These are phyloP conservation scores for Procambarus clarkii DNA, from an alignment of 1,140 invertebrate genomes.

Conservation along the genomic window DNA sequence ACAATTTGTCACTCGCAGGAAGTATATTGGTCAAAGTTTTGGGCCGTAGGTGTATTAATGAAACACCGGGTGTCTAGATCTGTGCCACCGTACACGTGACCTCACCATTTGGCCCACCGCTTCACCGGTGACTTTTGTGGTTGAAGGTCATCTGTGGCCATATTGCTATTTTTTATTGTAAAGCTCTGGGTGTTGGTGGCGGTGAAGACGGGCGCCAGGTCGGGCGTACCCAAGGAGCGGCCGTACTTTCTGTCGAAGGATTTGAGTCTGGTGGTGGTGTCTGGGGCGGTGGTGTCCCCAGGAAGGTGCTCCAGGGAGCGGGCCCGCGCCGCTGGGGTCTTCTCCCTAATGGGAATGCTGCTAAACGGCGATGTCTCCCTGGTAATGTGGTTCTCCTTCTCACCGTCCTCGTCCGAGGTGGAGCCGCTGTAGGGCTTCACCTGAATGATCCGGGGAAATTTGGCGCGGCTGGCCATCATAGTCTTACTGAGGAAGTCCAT, in stretches of 20 bases:
- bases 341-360: not conserved
- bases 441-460: slow-evolving; percentile 34
- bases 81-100: not conserved
- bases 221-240: slow-evolving; percentile 16
- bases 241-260: not conserved
- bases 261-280: not conserved
- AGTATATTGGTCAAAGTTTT: no score
- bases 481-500: slow-evolving; percentile 57
- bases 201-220: slow-evolving; percentile 33
- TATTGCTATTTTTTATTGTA: not conserved
- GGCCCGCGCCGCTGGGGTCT: not conserved
- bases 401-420: not conserved
- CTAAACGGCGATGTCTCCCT: not conserved
- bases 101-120: slow-evolving; percentile 28
- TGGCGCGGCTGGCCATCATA: slow-evolving; percentile 30
- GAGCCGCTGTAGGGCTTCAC: slow-evolving; percentile 29
- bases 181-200: slow-evolving; percentile 1
- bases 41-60: no score
- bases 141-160: not conserved
- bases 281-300: not conserved
- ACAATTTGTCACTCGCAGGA: no score
- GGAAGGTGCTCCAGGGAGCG: slow-evolving; percentile 22
- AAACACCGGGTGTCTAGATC: no score
- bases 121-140: slow-evolving; percentile 1
- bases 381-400: slow-evolving; percentile 20